Base-by-base conservation (phyloP, 2,888 invertebrate genomes). In the Drosophila falleni region DNA sequence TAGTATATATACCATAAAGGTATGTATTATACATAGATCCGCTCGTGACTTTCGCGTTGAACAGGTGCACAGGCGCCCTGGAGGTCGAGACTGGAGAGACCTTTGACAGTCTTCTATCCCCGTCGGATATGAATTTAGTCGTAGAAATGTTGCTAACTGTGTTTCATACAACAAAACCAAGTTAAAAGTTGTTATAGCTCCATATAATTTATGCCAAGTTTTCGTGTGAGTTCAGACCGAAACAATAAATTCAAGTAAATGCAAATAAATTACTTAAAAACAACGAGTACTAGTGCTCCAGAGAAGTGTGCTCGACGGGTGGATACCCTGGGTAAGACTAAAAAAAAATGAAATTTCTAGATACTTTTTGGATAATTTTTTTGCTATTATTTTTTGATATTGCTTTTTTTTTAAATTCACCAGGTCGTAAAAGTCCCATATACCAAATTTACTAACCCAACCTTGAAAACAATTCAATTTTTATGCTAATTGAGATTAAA, bases 231-330 rank as follows among this genome's bases (percentile, higher is more conserved):
- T 74, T 53, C 37, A 23, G 55, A 67, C 62, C 67, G 51, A 78
- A 77, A 74, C 79, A 81, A 81, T 81, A 82, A 82, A 82, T 73
- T 61, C 64, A 80, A 51, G 49, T 63, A 58, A 75, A 74, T 83
- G 66, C 65, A 73, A 67, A 74, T 76, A 64, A 59, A 56, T 60
- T 64, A 64, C 59, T 59, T 58, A 49, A 69, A 55, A 62, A 49
- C 42, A 63, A 59, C 62, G 58, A 49, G 39, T 49, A 68, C 61
- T 72, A 72, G 23, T 44, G 35, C 6, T 16, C 0, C 23, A 47
- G 9, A 9, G 16, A 0, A 16, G 6, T 47, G 26, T 26, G 37
- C 5, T 15, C 8, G 35, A 46, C 26, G 3, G 3, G 0, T 1
- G 9, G 3, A 11, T 47, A 58, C 47, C 37, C 47, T 37, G 26